phyloP scores from a whole-genome alignment of 1,140 invertebrate genomes.

The Ceratosolen solmsi region DNA sequence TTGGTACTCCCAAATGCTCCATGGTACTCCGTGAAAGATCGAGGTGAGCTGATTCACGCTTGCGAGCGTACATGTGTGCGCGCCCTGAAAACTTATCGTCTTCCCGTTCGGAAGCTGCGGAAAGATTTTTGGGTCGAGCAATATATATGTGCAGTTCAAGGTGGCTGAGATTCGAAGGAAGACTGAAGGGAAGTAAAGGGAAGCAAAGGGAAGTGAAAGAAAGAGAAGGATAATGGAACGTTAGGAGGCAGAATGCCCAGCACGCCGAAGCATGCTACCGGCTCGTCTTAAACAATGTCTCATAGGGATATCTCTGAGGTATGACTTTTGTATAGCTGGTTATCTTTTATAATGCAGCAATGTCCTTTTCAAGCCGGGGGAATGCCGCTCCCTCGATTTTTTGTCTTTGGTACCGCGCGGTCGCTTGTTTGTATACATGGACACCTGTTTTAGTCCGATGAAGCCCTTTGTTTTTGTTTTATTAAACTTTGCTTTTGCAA shows the following conservation, averaged over 20 bases:
- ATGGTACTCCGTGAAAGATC: neutral
- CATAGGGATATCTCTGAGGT: conserved; percentile 76
- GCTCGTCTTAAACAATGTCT: conserved; percentile 72
- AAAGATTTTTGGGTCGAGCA: no score
- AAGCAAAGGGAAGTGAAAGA: neutral
- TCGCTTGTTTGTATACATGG: conserved; percentile 36
- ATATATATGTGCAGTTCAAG: no score
- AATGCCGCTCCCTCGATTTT: neutral
- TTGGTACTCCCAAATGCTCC: no score
- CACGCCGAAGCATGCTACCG: conserved; percentile 65
- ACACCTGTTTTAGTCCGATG: neutral
- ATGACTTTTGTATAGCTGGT: conserved; percentile 31
- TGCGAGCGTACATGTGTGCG: neutral
- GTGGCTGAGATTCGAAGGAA: neutral
- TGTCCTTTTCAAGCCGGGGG: neutral
- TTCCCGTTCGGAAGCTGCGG: neutral
- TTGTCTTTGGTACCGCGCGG: neutral
- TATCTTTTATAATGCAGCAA: neutral
- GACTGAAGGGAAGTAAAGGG: neutral
- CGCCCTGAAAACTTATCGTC: neutral
- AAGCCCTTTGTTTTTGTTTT: neutral
- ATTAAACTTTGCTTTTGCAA: neutral
- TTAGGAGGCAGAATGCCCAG: no score
- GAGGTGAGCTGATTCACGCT: neutral
- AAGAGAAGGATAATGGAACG: conserved; percentile 52